Base-by-base conservation (phyloP, 2,113 vertebrate genomes). In the Platichthys stellatus region DNA sequence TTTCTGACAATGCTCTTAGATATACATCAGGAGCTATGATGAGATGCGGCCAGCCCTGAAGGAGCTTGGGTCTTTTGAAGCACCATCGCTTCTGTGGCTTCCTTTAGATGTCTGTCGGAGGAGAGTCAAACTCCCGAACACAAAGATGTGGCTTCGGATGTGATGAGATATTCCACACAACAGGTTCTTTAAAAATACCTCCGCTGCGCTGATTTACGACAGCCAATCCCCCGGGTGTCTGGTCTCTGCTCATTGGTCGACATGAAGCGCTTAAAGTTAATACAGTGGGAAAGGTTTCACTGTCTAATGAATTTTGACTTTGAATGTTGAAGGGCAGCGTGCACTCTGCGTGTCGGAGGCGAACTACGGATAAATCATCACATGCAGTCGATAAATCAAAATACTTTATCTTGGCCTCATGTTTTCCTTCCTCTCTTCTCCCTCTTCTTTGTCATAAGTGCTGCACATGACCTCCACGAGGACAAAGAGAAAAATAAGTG, bases 11-110 rank as follows among this genome's bases (percentile, higher is more conserved):
- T 63, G 72, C 74, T 68, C 61, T 77, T 31, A 69, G 69, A 89
- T 83, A 76, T 38, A 79, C 80, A 85, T 85, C 76, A 81, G 74
- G 64, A 69, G 69, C 62, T 21, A 24, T 54, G 64, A 74, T 79
- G 67, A 67, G 71, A 82, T 84, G 66, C 63, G 43, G 68, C 80
- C 62, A 63, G 28, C 75, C 56, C 45, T 69, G 21, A 70, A 57
- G 24, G 58, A 65, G 70, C 63, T 63, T 66, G 9, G 3, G 20
- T 15, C 28, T 67, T 82, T 78, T 76, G 47, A 77, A 73, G 63
- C 10, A 56, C 14, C 23, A 14, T 12, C 4, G 14, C 58, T 54
- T 63, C 78, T 63, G 49, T 69, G 69, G 45, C 31, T 77, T 64
- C 12, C 12, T 59, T 62, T 31, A 56, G 28, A 35, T 77, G 56